Base-by-base conservation (phyloP, 1,140 invertebrate genomes). In the Marisa cornuarietis region DNA sequence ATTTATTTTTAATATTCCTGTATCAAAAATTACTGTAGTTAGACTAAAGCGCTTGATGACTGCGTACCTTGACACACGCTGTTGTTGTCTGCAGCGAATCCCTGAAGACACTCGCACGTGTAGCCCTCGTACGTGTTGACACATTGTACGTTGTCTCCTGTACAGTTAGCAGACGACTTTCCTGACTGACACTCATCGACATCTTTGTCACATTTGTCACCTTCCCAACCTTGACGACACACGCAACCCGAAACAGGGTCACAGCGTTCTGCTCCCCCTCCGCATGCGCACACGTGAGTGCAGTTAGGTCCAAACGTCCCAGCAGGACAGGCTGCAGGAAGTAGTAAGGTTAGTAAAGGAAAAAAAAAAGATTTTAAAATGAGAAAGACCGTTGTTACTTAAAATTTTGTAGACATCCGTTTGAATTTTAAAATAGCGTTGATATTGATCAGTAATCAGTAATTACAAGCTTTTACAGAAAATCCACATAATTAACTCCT, bases 181-280 rank as follows among this genome's bases (percentile, higher is more conserved):
- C 65, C 14, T 52, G 49, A 26, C 76, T 73, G 22, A 62, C 16
- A 22, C 78, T 71, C 73, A 82, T 84, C 31, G 13, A 42, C 14
- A 31, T 49, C 0, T 42, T 42, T 42, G 31, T 0, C 31, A 42
- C 31, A 42, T 6, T 42, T 42, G 31, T 42, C 31, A 1, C 84
- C 84, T 42, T 61, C 14, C 82, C 83, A 85, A 7, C 84, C 84
- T 14, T 14, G 11, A 31, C 65, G 42, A 69, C 84, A 85, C 18
- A 76, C 71, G 68, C 84, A 85, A 2, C 80, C 79, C 16, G 24
- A 71, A 14, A 77, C 51, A 14, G 66, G 68, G 68, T 81, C 72
- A 68, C 82, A 83, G 24, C 71, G 31, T 20, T 22, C 26, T 20
- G 78, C 71, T 20, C 54, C 66, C 31, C 31, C 52, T 16, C 66